Base-by-base conservation (phyloP, 1,140 invertebrate species). In the Eufriesea mexicana region DNA sequence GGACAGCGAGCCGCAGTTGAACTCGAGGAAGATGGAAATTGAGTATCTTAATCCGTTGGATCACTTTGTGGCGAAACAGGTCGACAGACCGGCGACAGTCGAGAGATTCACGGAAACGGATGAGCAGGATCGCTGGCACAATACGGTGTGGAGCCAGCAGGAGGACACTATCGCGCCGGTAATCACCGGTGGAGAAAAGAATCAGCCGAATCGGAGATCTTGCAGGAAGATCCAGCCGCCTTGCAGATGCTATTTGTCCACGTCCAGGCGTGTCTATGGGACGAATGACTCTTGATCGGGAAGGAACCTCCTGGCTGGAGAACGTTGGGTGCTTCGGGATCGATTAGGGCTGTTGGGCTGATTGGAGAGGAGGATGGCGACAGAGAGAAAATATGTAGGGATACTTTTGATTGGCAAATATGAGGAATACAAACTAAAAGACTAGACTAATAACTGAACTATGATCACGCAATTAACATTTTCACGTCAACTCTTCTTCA, bases 1-100 rank as follows among this genome's bases (percentile, higher is more conserved):
- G 25, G 67, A 49, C 49, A 59, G 14, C 61, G 49, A 84, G 25
- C 14, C 59, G 2, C 2, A 35, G 45, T 28, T 35, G 25, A 70
- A 57, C 23, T 12, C 35, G 10, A 87, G 55, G n/a, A 87, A 61
- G 35, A 62, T 61, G 14, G 86, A 87, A 45, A 73, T 86, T n/a
- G 86, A 87, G 70, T 87, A 87, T 54, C 73, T 87, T 49, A 84
- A 87, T 87, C 76, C 79, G 45, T 54, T 87, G 77, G 85, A 87
- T 87, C 82, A 87, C 54, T 87, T 87, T 77, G 77, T 87, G 49
- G 55, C n/a, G 61, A 87, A 55, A 23, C 82, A 25, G 23, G 7
- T 20, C 14, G 57, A 0, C 10, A 59, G 5, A n/a, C 72, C 61
- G 5, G 25, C 42, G 45, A 87, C 86, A 47, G 73, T 47, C n/a